These are phyloP conservation scores for Embidobia sp. DNA, from an alignment of 2,888 invertebrate species.

Conservation along the genomic window DNA sequence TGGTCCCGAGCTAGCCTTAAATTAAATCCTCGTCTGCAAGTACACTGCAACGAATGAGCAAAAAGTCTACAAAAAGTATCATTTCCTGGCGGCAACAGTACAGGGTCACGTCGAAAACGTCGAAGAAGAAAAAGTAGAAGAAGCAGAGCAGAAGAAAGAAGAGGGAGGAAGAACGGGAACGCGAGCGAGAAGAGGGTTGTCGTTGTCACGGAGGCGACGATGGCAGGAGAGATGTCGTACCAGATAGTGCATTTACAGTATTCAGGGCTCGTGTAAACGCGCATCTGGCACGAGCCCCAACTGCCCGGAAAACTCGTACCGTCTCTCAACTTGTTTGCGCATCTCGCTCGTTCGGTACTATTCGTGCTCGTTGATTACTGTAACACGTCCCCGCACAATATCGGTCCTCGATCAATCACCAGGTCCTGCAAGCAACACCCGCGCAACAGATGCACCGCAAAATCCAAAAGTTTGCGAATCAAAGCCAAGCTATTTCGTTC, in stretches of 20 bases:
- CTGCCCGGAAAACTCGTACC: constrained; percentile 75
- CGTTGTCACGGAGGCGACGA: constrained; percentile 58
- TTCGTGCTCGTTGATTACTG: constrained; percentile 28
- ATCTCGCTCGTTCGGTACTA: constrained; percentile 42
- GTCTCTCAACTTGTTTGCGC: constrained; percentile 68
- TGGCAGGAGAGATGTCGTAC: constrained; percentile 93
- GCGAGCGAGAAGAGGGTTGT: constrained; percentile 60
- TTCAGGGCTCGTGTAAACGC: constrained; percentile 93
- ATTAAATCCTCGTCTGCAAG: no score
- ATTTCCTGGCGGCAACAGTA: no score
- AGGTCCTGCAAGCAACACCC: constrained; percentile 25
- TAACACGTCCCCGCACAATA: constrained; percentile 25
- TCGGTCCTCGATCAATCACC: constrained; percentile 23
- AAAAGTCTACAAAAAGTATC: constrained; percentile 14
- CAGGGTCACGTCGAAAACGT: constrained; percentile 8
- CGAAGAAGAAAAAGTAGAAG: constrained; percentile 35
- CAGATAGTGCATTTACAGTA: constrained; percentile 99
- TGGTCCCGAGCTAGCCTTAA: no score
- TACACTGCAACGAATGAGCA: no score
- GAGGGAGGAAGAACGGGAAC: constrained; percentile 25
- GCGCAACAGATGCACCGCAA: no score
- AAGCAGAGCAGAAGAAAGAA: constrained; percentile 18
- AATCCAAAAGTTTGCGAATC: no score
- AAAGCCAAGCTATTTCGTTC: no score
- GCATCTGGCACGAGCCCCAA: constrained; percentile 98